A percentile compares a stretch with the other conserved stretches of the same genome.
Evolutionary conservation across 2,888 invertebrate species (phyloP).

Genomic region (Siphlonurus alternatus): DNA sequence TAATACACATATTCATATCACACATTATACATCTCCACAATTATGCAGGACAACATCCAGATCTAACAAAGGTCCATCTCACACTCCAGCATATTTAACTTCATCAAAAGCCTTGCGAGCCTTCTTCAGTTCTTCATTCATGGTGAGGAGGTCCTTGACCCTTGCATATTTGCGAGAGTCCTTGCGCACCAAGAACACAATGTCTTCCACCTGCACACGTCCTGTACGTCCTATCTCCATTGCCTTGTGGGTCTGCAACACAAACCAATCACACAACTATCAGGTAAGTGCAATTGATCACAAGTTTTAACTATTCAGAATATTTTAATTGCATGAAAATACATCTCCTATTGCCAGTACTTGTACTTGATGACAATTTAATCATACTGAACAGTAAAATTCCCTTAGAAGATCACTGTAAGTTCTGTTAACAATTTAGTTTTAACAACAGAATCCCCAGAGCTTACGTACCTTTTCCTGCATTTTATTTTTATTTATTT

Average conservation of each 20-base stretch:
- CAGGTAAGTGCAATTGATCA: conserved; percentile 3
- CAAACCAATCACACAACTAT: too few species aligned
- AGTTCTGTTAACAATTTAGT: too few species aligned
- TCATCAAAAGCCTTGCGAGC: conserved; percentile 99
- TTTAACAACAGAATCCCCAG: too few species aligned
- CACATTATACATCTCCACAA: too few species aligned
- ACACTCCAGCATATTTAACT: conserved; percentile 83
- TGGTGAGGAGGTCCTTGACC: conserved; percentile 88
- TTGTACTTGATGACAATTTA: conserved; percentile 5
- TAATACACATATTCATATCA: too few species aligned
- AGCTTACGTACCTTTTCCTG: too few species aligned
- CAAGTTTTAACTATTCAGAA: not conserved
- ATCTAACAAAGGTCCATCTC: too few species aligned
- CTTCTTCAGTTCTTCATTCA: conserved; percentile 98
- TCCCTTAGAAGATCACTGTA: too few species aligned
- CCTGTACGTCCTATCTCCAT: conserved; percentile 97
- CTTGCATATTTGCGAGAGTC: conserved; percentile 93
- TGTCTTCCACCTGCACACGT: conserved; percentile 94
- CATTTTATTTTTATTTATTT: too few species aligned
- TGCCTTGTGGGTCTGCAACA: conserved; percentile 50
- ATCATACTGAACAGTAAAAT: not conserved
- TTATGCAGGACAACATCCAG: too few species aligned
- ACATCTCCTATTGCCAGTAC: too few species aligned
- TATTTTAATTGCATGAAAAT: not conserved
- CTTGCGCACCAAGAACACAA: conserved; percentile 87